Base-by-base conservation (phyloP, 2,113 vertebrate species). In the Neolamprologus brichardi region DNA sequence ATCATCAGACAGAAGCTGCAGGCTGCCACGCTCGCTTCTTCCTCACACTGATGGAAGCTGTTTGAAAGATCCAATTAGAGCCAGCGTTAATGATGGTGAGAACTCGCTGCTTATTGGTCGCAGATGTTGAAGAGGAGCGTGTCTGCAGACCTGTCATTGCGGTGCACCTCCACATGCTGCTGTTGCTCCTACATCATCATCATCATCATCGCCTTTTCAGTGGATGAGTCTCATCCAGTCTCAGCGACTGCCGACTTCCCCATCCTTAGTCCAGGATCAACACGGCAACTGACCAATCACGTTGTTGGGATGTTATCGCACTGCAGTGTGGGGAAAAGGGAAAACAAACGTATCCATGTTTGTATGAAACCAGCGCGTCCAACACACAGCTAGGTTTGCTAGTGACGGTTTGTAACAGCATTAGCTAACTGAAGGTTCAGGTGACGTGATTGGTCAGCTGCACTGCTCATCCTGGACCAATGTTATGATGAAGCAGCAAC, bases 301-400 rank as follows among this genome's bases (percentile, higher is more conserved):
- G 4, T 34, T 11, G 58, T 62, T 4, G 8, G 15, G 28, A 62
- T 18, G 28, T 62, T 62, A 62, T 32, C 0, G 15, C 58, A 6
- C 15, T 62, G 58, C 28, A 32, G 2, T 6, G 28, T 11, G 5
- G 0, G 28, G 15, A 1, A 32, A 32, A 11, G 58, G 28, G 0
- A 32, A 18, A 62, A 62, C 15, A 62, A 18, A 62, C 0, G 28
- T 62, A 34, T 62, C 28, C 58, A 34, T 62, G 58, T 34, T 62
- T 62, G 28, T 34, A 34, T 1, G 0, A 32, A 62, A 32, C 4
- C 28, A 62, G 28, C 5, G 3, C 5, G 1, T 62, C 56, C 28
- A 11, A 32, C 58, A 62, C 58, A 62, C 8, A 18, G 56, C 0
- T 60, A 3, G 56, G 1, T 60, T 10, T 32, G 56, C 28, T 32